Evolutionary conservation across 2,888 invertebrate genomes (phyloP), one percentile per base, ranked within the genome.

Genomic region (Pharmacophagus antenor): DNA sequence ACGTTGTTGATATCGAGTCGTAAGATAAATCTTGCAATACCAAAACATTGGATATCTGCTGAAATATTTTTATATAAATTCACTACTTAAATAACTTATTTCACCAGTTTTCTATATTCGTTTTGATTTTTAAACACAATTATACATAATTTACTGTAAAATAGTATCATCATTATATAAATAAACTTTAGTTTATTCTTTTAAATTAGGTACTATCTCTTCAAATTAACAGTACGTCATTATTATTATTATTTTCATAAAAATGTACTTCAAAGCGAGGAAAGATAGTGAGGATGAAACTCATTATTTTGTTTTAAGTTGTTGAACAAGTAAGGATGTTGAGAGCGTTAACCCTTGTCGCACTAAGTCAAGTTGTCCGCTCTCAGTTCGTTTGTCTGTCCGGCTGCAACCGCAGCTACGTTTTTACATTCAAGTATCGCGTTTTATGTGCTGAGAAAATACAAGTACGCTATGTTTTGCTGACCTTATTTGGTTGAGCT

Each of bases 281-380:
- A 47, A 25, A 47, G 37, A 44, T 53, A 25, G 42, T 37, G 25
- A 54, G 27, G 53, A 58, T 49, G 58, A 25, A 48, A 27, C 48
- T 48, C 20, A 58, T 50, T 58, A 58, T 58, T 41, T 47, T 58
- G 48, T 42, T 47, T 58, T 54, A 41, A 42, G 44, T 59, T 59
- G 54, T 55, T 55, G 20, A 48, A 42, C 49, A 49, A 51, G 59
- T 44, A 37, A 55, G 56, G 44, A 59, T 55, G 50, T 23, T 37
- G 50, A 60, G 55, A 74, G 68, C 82, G 69, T 76, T 79, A 80
- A 82, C 80, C 83, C 58, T 63, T 62, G 67, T 44, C 70, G 76
- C 76, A 75, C 80, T 85, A 85, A 86, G 85, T 87, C 85, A 84
- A 79, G 74, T 76, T 82, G 85, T 83, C 82, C 79, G 77, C 75